Base-by-base conservation (phyloP, 2,797 vertebrate genomes). In the Tauraco hartlaubi region DNA sequence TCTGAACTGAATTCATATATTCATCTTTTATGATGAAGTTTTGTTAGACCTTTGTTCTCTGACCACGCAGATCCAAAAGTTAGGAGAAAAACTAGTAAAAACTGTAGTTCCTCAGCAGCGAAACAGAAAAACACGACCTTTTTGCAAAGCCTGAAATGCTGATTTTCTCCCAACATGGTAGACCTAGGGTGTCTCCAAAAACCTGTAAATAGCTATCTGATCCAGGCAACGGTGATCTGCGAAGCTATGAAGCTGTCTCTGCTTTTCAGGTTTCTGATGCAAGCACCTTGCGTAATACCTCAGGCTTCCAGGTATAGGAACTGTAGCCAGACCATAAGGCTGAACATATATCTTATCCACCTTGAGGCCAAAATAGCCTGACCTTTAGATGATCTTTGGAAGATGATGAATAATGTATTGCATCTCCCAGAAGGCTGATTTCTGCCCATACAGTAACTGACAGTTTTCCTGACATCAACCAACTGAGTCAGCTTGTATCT, bases 241-340 rank as follows among this genome's bases (percentile, higher is more conserved):
- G 84, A 19, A 91, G 94, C 85, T 94, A 88, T 94, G 79, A 94
- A 91, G 87, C 66, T 35, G 29, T 86, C 91, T 94, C 92, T 94
- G 96, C 89, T 85, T 95, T 96, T 92, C 85, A 92, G 76, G 92
- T 96, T 95, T 96, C 87, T 78, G 89, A 92, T 78, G 85, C 94
- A 96, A 94, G 79, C 0, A 0, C 33, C 66, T 91, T 94, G 85
- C 15, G 1, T 63, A 94, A 95, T 31, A 17, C 61, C 41, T 13
- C 58, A 67, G 87, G 79, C 87, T 94, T 67, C 49, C 72, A 90
- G 87, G 89, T 86, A 35, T 5, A 72, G 82, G 69, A 73, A 76
- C 39, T 0, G 0, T 16, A 55, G 83, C 52, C 90, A 89, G 86
- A 56, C 94, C 75, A 3, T 49, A 72, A 68, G 78, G 51, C 76